Evolutionary conservation across 2,888 invertebrate genomes (phyloP).

Genomic region (Eutolmus rufibarbis): DNA sequence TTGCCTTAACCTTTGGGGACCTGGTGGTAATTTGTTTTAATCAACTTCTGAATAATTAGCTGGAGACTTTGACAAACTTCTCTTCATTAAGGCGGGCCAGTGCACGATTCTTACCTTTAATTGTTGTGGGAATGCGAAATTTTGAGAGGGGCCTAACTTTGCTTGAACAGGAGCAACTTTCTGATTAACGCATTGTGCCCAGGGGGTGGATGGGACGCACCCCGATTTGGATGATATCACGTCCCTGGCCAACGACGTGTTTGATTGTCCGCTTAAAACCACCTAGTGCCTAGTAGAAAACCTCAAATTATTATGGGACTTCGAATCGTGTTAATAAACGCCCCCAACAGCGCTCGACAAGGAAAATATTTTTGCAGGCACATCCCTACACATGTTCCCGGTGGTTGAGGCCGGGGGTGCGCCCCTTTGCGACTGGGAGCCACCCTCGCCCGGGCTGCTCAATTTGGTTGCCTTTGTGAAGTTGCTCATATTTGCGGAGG

Average conservation of each 20-base stretch:
- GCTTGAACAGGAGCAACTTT: background rate
- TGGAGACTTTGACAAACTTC: slow-evolving; percentile 47
- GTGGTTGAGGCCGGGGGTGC: background rate
- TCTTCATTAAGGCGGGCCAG: slow-evolving; percentile 39
- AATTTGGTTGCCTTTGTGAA: slow-evolving; percentile 44
- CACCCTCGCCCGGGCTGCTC: background rate
- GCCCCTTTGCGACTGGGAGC: background rate
- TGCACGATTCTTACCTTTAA: background rate
- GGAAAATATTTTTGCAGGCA: slow-evolving; percentile 28
- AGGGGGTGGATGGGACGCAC: background rate
- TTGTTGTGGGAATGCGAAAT: background rate
- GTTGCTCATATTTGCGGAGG: slow-evolving; percentile 39
- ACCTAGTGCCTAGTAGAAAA: slow-evolving; percentile 11
- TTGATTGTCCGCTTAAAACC: slow-evolving; percentile 29
- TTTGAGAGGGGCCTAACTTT: background rate
- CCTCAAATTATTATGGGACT: slow-evolving; percentile 22
- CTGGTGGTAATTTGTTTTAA: slow-evolving; percentile 47
- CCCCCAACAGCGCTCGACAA: background rate
- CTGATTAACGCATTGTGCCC: background rate
- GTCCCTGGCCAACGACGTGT: background rate
- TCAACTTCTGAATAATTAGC: slow-evolving; percentile 47
- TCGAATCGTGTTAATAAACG: slow-evolving; percentile 18
- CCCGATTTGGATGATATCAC: background rate
- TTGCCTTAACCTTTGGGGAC: slow-evolving; percentile 43
- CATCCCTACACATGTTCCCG: slow-evolving; percentile 35